Evolutionary conservation across 2,113 vertebrate species (phyloP).

Genomic region (Cyprinodon tularosa): DNA sequence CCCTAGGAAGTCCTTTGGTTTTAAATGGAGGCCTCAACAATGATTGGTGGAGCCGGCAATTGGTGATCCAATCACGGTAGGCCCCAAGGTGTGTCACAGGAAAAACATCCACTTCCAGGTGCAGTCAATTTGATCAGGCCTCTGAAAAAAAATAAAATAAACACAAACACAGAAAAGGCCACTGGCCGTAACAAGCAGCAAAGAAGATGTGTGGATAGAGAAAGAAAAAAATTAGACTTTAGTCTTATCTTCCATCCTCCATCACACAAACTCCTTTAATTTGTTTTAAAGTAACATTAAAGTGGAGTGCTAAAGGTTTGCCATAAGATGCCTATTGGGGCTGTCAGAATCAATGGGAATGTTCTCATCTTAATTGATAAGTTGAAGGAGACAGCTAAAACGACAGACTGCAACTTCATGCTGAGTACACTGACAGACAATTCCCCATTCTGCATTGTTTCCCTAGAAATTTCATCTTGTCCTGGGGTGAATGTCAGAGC

Average conservation of each 20-base stretch:
- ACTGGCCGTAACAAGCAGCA: too few relatives aligned
- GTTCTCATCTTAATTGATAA: conserved; percentile 77
- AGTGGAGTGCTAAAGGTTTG: conserved; percentile 39
- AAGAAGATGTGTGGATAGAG: conserved; percentile 29
- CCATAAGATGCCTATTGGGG: conserved; percentile 38
- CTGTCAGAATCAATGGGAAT: conserved; percentile 55
- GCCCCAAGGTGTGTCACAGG: too few relatives aligned
- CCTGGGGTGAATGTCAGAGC: conserved; percentile 44
- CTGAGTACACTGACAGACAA: conserved; percentile 40
- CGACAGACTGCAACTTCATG: conserved; percentile 44
- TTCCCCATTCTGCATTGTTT: conserved; percentile 41
- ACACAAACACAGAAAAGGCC: too few relatives aligned
- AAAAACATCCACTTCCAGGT: too few relatives aligned
- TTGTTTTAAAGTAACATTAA: conserved; percentile 44
- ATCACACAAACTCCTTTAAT: conserved; percentile 26
- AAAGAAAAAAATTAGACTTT: conserved; percentile 14
- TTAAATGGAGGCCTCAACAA: too few relatives aligned
- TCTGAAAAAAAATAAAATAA: too few relatives aligned
- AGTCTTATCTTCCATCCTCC: conserved; percentile 25
- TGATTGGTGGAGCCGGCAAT: too few relatives aligned
- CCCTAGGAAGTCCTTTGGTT: too few relatives aligned
- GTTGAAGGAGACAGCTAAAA: conserved; percentile 62
- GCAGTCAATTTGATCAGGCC: too few relatives aligned
- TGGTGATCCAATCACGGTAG: too few relatives aligned
- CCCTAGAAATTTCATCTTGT: conserved; percentile 47